phyloP scores from a whole-genome alignment of 1,140 invertebrate species.

The Hycleus cichorii region DNA sequence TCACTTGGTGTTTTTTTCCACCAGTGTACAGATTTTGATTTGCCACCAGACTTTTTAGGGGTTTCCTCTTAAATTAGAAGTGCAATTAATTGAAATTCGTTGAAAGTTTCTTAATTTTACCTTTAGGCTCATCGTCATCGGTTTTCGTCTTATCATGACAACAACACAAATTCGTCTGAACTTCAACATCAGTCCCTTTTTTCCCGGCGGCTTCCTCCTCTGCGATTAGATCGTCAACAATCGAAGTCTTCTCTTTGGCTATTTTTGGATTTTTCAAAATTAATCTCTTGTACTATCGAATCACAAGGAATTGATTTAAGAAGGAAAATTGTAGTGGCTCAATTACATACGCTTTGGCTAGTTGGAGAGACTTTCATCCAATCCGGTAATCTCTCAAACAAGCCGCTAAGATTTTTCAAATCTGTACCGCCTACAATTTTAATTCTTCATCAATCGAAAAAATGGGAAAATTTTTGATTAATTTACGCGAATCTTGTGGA shows the following conservation, averaged over 20 bases:
- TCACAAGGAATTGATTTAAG: neutral
- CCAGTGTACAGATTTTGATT: neutral
- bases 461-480: neutral
- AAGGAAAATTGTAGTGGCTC: neutral
- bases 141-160: conserved; percentile 1
- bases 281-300: conserved; percentile 17
- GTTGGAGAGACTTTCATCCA: conserved; percentile 13
- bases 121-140: conserved; percentile 1
- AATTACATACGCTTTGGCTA: conserved; percentile 2
- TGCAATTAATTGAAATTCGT: neutral
- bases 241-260: neutral
- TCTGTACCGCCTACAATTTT: neutral
- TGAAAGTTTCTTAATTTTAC: neutral
- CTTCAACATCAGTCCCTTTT: neutral
- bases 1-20: neutral
- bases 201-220: conserved; percentile 11
- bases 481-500: conserved; percentile 6
- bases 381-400: neutral
- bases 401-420: conserved; percentile 1
- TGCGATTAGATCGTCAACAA: conserved; percentile 14
- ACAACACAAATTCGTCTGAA: conserved; percentile 4
- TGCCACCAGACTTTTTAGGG: neutral
- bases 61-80: too few relatives aligned
- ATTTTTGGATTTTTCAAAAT: conserved; percentile 10
- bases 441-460: neutral